Percentiles rank a stretch among this genome's conserved stretches.
phyloP scores from a whole-genome alignment of 2,113 vertebrate species.

The Laterallus jamaicensis region DNA sequence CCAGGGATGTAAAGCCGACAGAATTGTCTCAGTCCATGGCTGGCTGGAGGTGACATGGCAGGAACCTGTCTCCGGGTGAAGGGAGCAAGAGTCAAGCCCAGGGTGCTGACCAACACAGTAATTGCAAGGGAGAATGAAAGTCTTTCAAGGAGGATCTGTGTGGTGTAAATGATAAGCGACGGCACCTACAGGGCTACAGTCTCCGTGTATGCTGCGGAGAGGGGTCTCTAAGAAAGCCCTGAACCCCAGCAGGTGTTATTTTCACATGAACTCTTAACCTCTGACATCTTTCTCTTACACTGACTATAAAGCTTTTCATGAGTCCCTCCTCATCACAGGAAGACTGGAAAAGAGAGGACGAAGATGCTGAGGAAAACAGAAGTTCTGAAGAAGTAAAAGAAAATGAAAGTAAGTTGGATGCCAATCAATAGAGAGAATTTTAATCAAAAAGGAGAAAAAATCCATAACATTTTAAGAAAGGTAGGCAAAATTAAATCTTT shows the following conservation, averaged over 20 bases:
- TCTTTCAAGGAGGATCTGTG: not conserved
- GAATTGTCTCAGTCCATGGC: rapidly evolving
- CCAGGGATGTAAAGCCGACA: not conserved
- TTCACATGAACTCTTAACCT: not conserved
- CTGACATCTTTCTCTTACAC: not conserved
- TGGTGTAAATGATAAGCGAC: too few relatives aligned
- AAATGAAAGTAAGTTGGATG: not conserved
- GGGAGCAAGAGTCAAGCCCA: not conserved
- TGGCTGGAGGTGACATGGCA: not conserved
- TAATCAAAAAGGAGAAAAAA: not conserved
- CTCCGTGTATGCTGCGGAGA: not conserved
- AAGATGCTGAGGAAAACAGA: not conserved
- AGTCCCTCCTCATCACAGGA: not conserved
- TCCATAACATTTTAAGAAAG: not conserved
- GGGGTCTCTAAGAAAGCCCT: not conserved
- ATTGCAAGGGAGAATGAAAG: not conserved
- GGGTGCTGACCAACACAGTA: not conserved
- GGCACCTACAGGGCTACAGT: not conserved
- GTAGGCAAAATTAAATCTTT: not conserved
- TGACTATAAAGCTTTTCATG: not conserved
- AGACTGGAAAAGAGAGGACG: not conserved
- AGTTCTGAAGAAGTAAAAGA: not conserved
- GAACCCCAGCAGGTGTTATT: not conserved
- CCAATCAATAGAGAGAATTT: not conserved
- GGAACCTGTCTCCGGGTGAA: not conserved